Conservation (phyloP, 2,888 invertebrate genomes). For the Ennomos erosarius region DNA sequence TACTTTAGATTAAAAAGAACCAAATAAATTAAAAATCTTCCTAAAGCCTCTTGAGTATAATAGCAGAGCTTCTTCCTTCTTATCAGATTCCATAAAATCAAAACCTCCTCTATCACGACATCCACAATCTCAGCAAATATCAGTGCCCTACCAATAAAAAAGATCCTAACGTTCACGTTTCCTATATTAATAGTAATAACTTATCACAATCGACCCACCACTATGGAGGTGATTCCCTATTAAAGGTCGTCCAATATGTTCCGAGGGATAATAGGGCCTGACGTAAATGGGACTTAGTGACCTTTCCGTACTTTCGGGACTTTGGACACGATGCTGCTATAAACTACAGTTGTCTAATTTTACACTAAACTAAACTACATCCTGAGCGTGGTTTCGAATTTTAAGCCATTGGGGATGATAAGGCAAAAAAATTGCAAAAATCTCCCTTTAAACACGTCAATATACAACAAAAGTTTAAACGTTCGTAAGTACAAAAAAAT, state of each 20-base stretch:
- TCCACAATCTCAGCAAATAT: slow-evolving; percentile 40
- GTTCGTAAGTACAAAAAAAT: too few species aligned
- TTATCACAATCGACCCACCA: slow-evolving; percentile 58
- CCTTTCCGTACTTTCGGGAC: slow-evolving; percentile 51
- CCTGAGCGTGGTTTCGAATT: background rate
- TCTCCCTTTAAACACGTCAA: too few species aligned
- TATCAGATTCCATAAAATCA: slow-evolving; percentile 29
- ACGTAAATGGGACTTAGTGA: slow-evolving; percentile 72
- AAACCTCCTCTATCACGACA: slow-evolving; percentile 32
- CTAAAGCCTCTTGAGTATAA: background rate
- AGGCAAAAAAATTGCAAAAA: too few species aligned
- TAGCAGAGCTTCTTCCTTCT: slow-evolving; percentile 3
- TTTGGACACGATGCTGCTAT: slow-evolving; percentile 13
- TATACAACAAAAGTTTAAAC: too few species aligned
- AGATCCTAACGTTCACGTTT: slow-evolving; percentile 35
- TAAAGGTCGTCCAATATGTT: slow-evolving; percentile 76
- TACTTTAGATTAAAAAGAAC: too few species aligned
- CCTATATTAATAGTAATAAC: slow-evolving; percentile 72
- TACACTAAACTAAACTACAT: background rate
- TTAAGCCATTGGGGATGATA: too few species aligned
- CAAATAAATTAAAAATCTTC: background rate
- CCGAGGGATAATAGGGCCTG: slow-evolving; percentile 72
- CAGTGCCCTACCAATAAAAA: slow-evolving; percentile 39
- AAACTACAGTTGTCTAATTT: slow-evolving; percentile 10
- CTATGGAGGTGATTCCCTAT: slow-evolving; percentile 64